Evolutionary conservation across 2,888 invertebrate species (phyloP).

Genomic region (Agelastica alni): DNA sequence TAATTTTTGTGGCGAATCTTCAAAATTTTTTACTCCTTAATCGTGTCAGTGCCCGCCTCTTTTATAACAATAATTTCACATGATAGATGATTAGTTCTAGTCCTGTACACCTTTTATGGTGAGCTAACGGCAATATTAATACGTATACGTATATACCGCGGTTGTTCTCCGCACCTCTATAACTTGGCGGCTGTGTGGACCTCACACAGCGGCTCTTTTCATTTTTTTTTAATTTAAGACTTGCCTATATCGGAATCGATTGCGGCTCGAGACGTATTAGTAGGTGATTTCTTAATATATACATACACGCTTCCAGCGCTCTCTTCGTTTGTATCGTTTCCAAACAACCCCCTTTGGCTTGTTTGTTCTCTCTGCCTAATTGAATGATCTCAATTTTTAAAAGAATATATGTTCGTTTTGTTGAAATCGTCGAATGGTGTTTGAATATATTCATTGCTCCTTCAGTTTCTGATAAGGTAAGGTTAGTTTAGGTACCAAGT

Average conservation of each 20-base stretch:
- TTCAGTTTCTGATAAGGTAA: no score
- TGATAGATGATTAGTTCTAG: slow-evolving; percentile 40
- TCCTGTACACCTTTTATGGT: slow-evolving; percentile 30
- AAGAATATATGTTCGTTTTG: no score
- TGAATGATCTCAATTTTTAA: no score
- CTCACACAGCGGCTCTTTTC: slow-evolving; percentile 44
- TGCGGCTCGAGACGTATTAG: slow-evolving; percentile 23
- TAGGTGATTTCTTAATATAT: slow-evolving; percentile 40
- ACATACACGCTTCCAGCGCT: no score
- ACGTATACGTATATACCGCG: slow-evolving; percentile 16
- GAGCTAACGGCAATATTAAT: slow-evolving; percentile 28
- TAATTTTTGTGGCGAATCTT: slow-evolving; percentile 15
- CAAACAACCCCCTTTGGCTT: slow-evolving; percentile 15
- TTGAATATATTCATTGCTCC: no score
- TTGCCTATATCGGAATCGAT: slow-evolving; percentile 29
- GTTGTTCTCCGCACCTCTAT: slow-evolving; percentile 36
- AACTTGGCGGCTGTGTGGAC: slow-evolving; percentile 33
- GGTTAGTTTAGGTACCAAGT: no score
- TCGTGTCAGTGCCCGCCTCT: slow-evolving; percentile 39
- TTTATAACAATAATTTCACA: slow-evolving; percentile 40
- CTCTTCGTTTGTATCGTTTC: background rate
- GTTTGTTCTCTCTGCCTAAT: slow-evolving; percentile 17
- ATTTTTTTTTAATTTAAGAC: slow-evolving; percentile 41
- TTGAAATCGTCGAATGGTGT: no score
- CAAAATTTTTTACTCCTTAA: slow-evolving; percentile 28